phyloP scores from a whole-genome alignment of 1,140 invertebrate genomes.

The Drosophila ohnishii region DNA sequence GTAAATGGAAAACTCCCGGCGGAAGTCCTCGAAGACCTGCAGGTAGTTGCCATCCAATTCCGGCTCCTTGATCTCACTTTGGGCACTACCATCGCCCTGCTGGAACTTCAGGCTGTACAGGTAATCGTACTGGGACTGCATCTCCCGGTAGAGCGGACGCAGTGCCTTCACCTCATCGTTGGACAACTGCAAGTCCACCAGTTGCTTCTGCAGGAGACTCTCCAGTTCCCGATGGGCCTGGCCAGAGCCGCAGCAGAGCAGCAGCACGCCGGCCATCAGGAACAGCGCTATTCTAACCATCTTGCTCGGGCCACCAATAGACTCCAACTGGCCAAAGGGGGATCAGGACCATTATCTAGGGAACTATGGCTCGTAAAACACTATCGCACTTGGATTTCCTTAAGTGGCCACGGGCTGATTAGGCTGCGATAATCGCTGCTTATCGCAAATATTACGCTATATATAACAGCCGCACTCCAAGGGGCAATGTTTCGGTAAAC shows the following conservation, averaged over 20 bases:
- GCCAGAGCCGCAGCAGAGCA: constrained; percentile 4
- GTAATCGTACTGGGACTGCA: constrained; percentile 69
- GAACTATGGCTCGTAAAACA: constrained; percentile 31
- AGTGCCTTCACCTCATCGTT: constrained; percentile 55
- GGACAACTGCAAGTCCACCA: constrained; percentile 54
- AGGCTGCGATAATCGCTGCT: constrained; percentile 53
- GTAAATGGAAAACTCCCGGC: constrained; percentile 37
- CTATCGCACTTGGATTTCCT: constrained; percentile 66
- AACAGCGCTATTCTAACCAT: constrained; percentile 43
- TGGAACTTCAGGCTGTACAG: constrained; percentile 46
- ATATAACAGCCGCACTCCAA: constrained; percentile 17
- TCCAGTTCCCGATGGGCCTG: constrained; percentile 50
- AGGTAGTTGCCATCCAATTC: constrained; percentile 36
- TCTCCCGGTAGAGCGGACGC: constrained; percentile 61
- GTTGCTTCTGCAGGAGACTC: constrained; percentile 46
- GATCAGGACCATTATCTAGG: constrained; percentile 31
- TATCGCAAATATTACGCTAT: constrained; percentile 41
- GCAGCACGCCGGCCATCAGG: constrained; percentile 25
- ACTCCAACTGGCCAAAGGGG: constrained; percentile 44
- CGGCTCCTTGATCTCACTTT: neutral
- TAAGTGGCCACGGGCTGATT: constrained; percentile 46
- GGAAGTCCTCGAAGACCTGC: constrained; percentile 50
- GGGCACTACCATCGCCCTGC: constrained; percentile 52
- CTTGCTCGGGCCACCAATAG: constrained; percentile 14
- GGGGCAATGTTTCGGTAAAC: constrained; percentile 44